Evolutionary conservation across 2,113 vertebrate species (phyloP), one percentile per base, ranked within the genome.

Genomic region (Dolichallabes microphthalmus): DNA sequence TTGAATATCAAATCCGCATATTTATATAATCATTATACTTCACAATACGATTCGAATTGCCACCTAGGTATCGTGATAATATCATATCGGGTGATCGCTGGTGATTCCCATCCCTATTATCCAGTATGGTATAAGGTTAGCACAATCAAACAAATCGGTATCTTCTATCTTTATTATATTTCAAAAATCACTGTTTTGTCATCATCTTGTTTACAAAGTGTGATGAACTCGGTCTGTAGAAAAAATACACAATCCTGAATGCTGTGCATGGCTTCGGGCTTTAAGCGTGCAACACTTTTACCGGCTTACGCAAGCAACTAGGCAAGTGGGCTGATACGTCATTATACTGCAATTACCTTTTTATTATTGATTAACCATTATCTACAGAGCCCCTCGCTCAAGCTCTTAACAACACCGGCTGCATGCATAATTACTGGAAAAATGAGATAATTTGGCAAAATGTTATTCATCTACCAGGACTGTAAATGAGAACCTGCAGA

Each of bases 351-450:
- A 58, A 58, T 78, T 78, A 78, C 27, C 76, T 78, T 61, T 53
- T 58, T 61, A 68, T 87, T 83, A 87, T 68, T 60, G 77, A 84
- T 87, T 61, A 50, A 30, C 1, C 8, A 52, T 68, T 82, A 82
- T 82, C 80, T 53, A 17, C 25, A 50, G 3, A 66, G 39, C 27
- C 53, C 55, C 75, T 58, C 19, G 10, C 53, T 35, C 27, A 17
- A 76, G 12, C 15, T 15, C 39, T 75, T 55, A 76, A 30, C 55
- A 76, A 75, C n/a, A 27, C 6, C 1, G 22, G 15, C 32, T 74
- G 73, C 73, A 77, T 30, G 15, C 15, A 57, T 25, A 52, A 52
- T 32, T 35, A 58, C 76, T 58, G 53, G 2, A 22, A 55, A 58
- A 27, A 77, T 77, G 74, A 76, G 74, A 76, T 76, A 3, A 76